phyloP scores from a whole-genome alignment of 2,113 vertebrate genomes.

The Hippocampus mohnikei region DNA sequence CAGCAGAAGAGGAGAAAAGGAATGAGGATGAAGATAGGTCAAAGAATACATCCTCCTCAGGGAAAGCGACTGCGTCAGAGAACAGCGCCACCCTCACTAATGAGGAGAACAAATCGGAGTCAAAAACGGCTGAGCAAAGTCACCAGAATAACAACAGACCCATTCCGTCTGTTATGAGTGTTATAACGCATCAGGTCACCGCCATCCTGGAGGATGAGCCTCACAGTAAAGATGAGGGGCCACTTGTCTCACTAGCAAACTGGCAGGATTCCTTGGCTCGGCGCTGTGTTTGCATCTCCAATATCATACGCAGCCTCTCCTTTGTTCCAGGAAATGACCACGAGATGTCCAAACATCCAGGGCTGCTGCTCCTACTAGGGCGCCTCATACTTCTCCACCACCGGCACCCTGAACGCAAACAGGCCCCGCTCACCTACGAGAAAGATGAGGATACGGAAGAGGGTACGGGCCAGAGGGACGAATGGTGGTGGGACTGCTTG shows the following conservation, averaged over 20 bases:
- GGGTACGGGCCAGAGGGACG: slow-evolving; percentile 87
- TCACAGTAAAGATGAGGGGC: slow-evolving; percentile 96
- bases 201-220: slow-evolving; percentile 96
- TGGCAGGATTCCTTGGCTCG: slow-evolving; percentile 97
- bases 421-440: slow-evolving; percentile 94
- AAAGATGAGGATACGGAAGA: slow-evolving; percentile 96
- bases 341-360: slow-evolving; percentile 97
- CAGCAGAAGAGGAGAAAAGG: slow-evolving; percentile 63
- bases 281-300: slow-evolving; percentile 93
- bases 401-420: slow-evolving; percentile 93
- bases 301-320: slow-evolving; percentile 96
- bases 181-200: slow-evolving; percentile 71
- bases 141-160: slow-evolving; percentile 76
- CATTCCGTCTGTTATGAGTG: slow-evolving; percentile 68
- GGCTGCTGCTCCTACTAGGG: slow-evolving; percentile 90
- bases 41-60: slow-evolving; percentile 36
- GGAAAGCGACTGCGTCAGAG: slow-evolving; percentile 21
- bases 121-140: slow-evolving; percentile 34
- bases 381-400: slow-evolving; percentile 94
- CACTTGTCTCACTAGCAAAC: slow-evolving; percentile 85
- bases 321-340: slow-evolving; percentile 97
- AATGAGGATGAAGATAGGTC: slow-evolving; percentile 60
- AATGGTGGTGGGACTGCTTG: slow-evolving; percentile 99
- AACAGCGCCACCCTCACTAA: background rate
- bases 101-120: slow-evolving; percentile 35